Percentiles rank a stretch among this genome's conserved stretches.
phyloP scores from a whole-genome alignment of 2,113 vertebrate species.

The Ibidorhyncha struthersii region DNA sequence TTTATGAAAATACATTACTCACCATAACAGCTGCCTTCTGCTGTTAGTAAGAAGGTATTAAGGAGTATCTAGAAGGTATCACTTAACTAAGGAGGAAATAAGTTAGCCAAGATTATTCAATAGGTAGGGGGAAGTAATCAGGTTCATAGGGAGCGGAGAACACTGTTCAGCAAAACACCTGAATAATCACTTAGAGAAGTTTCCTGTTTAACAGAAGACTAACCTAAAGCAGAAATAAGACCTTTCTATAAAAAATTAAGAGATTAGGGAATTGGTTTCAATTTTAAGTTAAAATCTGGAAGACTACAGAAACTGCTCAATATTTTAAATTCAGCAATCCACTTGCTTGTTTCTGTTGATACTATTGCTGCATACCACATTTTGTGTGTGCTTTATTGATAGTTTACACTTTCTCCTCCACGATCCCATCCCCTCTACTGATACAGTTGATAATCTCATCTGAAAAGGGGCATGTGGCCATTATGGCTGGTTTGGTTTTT shows the following conservation, averaged over 20 bases:
- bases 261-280: background rate
- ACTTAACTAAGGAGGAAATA: background rate
- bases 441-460: background rate
- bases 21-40: background rate
- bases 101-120: background rate
- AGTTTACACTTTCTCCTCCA: background rate
- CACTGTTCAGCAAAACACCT: background rate
- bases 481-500: background rate
- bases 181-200: background rate
- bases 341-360: background rate
- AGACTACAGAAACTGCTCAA: background rate
- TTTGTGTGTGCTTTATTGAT: background rate
- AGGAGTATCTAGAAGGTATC: background rate
- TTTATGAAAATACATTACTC: background rate
- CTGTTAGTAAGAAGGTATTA: background rate
- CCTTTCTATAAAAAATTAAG: background rate
- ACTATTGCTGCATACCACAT: background rate
- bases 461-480: background rate
- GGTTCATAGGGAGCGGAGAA: background rate
- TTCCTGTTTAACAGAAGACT: background rate
- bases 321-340: background rate
- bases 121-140: background rate
- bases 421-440: background rate
- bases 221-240: background rate
- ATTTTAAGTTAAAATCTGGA: background rate